These are phyloP conservation scores for Neodiprion lecontei DNA, from an alignment of 1,140 invertebrate genomes.

Conservation along the genomic window DNA sequence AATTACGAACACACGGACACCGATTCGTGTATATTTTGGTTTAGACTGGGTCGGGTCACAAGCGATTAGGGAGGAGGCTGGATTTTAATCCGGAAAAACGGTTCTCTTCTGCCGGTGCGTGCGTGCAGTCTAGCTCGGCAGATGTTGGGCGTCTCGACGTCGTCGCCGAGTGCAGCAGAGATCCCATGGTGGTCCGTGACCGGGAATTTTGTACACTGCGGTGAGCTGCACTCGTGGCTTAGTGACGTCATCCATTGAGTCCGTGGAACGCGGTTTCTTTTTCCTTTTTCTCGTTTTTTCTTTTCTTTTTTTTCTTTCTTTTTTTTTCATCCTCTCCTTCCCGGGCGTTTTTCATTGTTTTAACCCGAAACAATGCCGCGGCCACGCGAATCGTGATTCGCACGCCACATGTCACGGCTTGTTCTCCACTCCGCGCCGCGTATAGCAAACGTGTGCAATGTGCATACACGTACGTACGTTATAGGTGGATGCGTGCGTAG, in stretches of 20 bases:
- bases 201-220: background rate
- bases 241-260: conserved; percentile 1
- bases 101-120: background rate
- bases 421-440: no score
- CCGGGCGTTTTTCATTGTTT: background rate
- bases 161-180: background rate
- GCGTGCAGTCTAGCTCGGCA: background rate
- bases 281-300: background rate
- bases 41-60: background rate
- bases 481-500: background rate
- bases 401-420: background rate
- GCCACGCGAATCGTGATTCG: conserved; percentile 6
- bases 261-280: background rate
- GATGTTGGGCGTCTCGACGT: background rate
- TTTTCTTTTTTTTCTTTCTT: background rate
- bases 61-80: background rate
- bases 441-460: no score
- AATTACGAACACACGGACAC: no score
- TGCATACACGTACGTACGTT: no score
- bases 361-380: background rate
- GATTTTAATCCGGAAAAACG: conserved; percentile 5
- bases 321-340: background rate
- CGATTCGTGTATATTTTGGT: no score
- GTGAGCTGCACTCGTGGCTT: background rate
- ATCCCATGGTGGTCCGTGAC: background rate